phyloP scores from a whole-genome alignment of 2,113 vertebrate species.

The Centropus unirufus region DNA sequence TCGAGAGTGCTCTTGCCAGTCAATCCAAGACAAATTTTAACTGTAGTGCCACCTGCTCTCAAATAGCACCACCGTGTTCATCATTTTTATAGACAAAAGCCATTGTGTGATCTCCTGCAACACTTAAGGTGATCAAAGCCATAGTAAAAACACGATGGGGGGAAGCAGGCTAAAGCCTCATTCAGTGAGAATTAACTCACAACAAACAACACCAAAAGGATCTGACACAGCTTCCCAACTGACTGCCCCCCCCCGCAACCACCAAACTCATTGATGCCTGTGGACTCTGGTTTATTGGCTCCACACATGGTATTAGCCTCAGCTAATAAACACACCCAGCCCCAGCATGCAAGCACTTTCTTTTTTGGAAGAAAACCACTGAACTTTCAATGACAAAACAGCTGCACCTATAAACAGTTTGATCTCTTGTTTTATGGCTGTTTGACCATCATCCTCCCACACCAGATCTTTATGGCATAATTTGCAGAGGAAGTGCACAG shows the following conservation, averaged over 20 bases:
- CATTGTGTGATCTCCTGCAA: neutral
- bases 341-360: neutral
- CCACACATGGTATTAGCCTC: neutral
- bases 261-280: neutral
- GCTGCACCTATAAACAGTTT: neutral
- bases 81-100: neutral
- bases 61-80: neutral
- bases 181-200: neutral
- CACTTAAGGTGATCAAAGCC: neutral
- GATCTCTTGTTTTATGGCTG: conserved; percentile 16
- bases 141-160: neutral
- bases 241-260: neutral
- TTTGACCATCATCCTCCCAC: neutral
- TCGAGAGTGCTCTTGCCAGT: neutral
- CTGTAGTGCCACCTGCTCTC: neutral
- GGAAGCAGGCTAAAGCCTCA: neutral
- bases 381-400: conserved; percentile 1
- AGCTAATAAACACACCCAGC: conserved; percentile 16
- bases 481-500: conserved; percentile 2
- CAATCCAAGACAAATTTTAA: neutral
- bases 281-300: neutral
- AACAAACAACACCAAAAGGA: neutral
- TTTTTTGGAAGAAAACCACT: conserved; percentile 13
- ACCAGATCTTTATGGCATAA: neutral
- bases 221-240: neutral